phyloP scores from a whole-genome alignment of 92 coral and sea anemone genomes.

The Nematostella vectensis region DNA sequence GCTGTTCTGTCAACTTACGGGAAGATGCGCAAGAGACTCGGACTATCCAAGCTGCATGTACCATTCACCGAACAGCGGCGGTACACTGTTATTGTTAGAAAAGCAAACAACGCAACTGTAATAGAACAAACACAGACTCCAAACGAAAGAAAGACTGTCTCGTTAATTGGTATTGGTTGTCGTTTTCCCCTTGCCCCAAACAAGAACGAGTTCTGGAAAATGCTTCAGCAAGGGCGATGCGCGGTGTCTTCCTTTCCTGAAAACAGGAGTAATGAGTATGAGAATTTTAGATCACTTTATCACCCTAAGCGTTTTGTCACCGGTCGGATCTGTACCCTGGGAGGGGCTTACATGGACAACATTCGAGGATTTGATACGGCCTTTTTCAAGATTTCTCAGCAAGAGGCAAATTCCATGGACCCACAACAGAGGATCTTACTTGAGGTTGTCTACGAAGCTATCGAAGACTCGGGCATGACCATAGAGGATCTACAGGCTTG shows the following conservation, averaged over 20 bases:
- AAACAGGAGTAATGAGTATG: constrained; percentile 49
- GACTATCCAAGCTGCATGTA: background rate
- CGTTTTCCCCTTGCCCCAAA: constrained; percentile 55
- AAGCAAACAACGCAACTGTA: background rate
- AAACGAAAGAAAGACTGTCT: constrained; percentile 9
- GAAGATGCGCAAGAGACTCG: constrained; percentile 7
- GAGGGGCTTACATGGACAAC: constrained; percentile 62
- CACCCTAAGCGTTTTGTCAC: constrained; percentile 56
- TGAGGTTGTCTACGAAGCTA: constrained; percentile 72
- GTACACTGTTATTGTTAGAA: background rate
- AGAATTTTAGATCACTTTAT: constrained; percentile 27
- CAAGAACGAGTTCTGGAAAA: constrained; percentile 47
- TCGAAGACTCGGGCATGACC: constrained; percentile 71
- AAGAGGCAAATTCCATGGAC: constrained; percentile 72
- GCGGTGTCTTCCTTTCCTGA: constrained; percentile 34
- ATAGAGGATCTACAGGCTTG: constrained; percentile 64
- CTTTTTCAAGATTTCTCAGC: constrained; percentile 62
- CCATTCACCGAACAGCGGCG: background rate
- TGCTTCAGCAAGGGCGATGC: constrained; percentile 51
- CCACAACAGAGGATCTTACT: constrained; percentile 73
- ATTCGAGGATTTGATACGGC: constrained; percentile 59
- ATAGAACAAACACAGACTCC: constrained; percentile 2
- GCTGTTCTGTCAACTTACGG: constrained; percentile 10
- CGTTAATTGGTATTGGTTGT: constrained; percentile 72
- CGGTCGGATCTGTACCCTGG: constrained; percentile 44